Percentiles rank a stretch among this genome's conserved stretches.
Conservation (phyloP, 2,797 vertebrate genomes). For the Phalloptychus januarius region DNA sequence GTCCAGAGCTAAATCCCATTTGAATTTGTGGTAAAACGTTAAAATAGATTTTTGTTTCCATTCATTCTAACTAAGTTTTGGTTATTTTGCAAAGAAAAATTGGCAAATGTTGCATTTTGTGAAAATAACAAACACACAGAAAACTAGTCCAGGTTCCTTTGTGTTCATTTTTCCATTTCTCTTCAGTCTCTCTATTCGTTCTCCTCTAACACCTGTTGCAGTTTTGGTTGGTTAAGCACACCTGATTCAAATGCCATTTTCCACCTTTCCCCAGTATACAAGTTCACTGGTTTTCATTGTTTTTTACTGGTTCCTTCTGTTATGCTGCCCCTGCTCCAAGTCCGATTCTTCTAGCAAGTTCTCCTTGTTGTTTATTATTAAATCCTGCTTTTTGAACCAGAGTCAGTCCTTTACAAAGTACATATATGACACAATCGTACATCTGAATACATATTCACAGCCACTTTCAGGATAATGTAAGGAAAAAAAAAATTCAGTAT, state of each 20-base stretch:
- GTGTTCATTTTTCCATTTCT: neutral
- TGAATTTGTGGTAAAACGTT: neutral
- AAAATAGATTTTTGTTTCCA: neutral
- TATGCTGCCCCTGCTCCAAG: neutral
- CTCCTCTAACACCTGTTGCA: neutral
- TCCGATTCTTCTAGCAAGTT: neutral
- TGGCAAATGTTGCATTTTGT: neutral
- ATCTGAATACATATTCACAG: neutral
- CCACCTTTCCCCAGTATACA: neutral
- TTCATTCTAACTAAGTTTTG: neutral
- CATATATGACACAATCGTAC: neutral
- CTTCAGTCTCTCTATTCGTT: neutral
- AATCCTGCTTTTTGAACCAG: neutral
- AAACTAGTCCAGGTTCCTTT: neutral
- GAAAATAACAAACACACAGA: neutral
- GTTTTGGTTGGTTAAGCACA: neutral
- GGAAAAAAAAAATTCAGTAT: neutral
- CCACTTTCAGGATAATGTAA: neutral
- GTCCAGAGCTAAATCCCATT: neutral
- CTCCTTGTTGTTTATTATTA: neutral
- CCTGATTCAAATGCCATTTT: neutral
- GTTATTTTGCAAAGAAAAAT: neutral
- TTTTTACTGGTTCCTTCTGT: neutral
- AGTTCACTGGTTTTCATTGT: neutral
- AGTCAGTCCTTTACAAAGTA: neutral